These are phyloP conservation scores for Leptogaster cylindrica DNA, from an alignment of 2,888 invertebrate species.

Conservation along the genomic window DNA sequence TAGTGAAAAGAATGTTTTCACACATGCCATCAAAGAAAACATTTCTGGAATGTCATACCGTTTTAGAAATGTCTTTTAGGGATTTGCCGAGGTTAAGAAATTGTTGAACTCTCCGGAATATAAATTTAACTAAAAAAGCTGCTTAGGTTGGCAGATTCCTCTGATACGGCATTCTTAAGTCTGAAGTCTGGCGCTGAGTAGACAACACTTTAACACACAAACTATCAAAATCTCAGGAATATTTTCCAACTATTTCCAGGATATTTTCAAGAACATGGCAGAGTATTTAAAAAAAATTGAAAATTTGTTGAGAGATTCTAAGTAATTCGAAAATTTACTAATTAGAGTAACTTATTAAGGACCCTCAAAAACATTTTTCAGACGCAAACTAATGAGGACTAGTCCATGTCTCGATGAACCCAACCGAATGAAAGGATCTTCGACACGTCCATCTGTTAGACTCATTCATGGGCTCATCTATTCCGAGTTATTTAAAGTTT, in stretches of 20 bases:
- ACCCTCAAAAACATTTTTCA: not conserved
- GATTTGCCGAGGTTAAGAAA: conserved; percentile 36
- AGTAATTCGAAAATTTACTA: not conserved
- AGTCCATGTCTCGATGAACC: not conserved
- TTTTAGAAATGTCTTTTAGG: conserved; percentile 35
- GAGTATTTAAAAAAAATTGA: not conserved
- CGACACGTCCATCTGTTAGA: conserved; percentile 21
- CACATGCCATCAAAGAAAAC: conserved; percentile 36
- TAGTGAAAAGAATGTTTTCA: conserved; percentile 40
- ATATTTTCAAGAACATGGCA: too few species aligned
- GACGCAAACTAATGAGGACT: not conserved
- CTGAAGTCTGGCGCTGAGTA: too few species aligned
- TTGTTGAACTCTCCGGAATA: conserved; percentile 37
- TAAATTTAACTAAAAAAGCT: conserved; percentile 27
- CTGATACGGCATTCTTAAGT: too few species aligned
- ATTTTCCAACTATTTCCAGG: too few species aligned
- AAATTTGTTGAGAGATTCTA: not conserved
- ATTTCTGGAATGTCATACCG: conserved; percentile 30
- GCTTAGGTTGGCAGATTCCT: conserved; percentile 21
- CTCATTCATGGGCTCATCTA: not conserved
- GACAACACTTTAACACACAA: not conserved
- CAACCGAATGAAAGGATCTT: not conserved
- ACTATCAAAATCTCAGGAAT: not conserved
- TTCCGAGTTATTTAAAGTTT: conserved; percentile 45
- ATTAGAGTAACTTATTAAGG: conserved; percentile 2